Evolutionary conservation across 2,888 invertebrate species (phyloP).

Genomic region (Eurytoma adleriae): DNA sequence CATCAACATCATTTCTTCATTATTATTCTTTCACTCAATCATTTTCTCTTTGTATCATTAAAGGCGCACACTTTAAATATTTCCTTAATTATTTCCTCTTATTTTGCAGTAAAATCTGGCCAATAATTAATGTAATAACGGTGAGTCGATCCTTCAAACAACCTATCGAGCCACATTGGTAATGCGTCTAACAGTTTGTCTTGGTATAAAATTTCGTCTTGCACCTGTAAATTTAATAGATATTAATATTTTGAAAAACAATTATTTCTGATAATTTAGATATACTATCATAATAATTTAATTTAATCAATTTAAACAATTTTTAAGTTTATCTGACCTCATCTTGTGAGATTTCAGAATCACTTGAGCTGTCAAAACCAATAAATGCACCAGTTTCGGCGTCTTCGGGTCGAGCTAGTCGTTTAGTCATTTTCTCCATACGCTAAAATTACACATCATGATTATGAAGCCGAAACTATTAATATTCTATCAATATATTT

Average conservation of each 20-base stretch:
- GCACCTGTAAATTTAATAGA: slow-evolving; percentile 67
- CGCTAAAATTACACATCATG: slow-evolving; percentile 76
- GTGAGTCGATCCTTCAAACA: slow-evolving; percentile 97
- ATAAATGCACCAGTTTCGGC: slow-evolving; percentile 91
- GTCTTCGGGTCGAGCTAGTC: slow-evolving; percentile 76
- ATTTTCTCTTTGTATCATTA: slow-evolving; percentile 25
- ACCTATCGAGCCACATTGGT: slow-evolving; percentile 96
- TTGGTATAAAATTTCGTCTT: slow-evolving; percentile 79
- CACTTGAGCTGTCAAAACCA: slow-evolving; percentile 87
- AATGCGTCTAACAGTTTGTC: slow-evolving; percentile 93
- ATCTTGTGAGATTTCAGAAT: slow-evolving; percentile 73
- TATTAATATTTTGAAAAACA: slow-evolving; percentile 10
- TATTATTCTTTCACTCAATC: slow-evolving; percentile 7
- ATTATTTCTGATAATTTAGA: too few relatives aligned
- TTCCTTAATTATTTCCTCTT: slow-evolving; percentile 60
- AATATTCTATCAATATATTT: neutral
- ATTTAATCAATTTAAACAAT: slow-evolving; percentile 8
- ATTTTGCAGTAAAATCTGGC: slow-evolving; percentile 96
- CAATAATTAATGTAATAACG: slow-evolving; percentile 98
- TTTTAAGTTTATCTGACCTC: slow-evolving; percentile 65
- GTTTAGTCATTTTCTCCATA: slow-evolving; percentile 83
- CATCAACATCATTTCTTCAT: slow-evolving; percentile 34
- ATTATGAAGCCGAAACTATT: neutral
- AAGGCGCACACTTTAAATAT: slow-evolving; percentile 24
- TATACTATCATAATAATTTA: too few relatives aligned